Base-by-base conservation (phyloP, 2,113 vertebrate genomes). In the Podilymbus podiceps region DNA sequence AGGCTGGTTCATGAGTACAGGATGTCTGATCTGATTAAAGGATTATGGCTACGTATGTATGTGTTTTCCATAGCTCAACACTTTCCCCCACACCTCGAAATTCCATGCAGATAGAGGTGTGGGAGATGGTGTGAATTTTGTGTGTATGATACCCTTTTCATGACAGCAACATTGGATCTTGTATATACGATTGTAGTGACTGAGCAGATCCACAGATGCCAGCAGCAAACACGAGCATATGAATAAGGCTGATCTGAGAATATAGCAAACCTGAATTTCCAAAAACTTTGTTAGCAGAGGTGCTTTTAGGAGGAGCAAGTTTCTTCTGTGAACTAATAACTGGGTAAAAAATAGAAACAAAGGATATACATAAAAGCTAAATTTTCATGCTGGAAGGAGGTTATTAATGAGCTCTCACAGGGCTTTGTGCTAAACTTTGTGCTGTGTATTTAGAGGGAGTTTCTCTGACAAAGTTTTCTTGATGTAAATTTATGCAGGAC, bases 401-500 rank as follows among this genome's bases (percentile, higher is more conserved):
- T 78, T 87, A 53, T 88, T 85, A 82, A 76, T 31, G 59, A 91
- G 77, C 84, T 79, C 84, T 96, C 5, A 0, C 22, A 89, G 84
- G 87, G 66, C 66, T 89, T 35, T 73, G 40, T 47, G 69, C 24
- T 87, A 42, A 95, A 93, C 35, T 88, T 87, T 85, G 30, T 79
- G 69, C 58, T 82, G 44, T 88, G 49, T 85, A 15, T 82, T 82
- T 75, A 89, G 35, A 58, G 31, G 31, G n/a, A 82, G 44, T 50
- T 95, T 89, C 58, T 88, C 27, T 16, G 74, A 71, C 53, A 69
- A 88, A 93, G 67, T 93, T 88, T 87, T 22, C 56, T 59, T 62
- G 85, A 66, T 89, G 74, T 56, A 76, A 89, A 95, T 93, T 94
- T 89, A 73, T 69, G 81, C 74, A 75, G 87, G 49, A 78, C 69